Conservation (phyloP, 92 coral and sea anemone species). For the Palythoa grandis region DNA sequence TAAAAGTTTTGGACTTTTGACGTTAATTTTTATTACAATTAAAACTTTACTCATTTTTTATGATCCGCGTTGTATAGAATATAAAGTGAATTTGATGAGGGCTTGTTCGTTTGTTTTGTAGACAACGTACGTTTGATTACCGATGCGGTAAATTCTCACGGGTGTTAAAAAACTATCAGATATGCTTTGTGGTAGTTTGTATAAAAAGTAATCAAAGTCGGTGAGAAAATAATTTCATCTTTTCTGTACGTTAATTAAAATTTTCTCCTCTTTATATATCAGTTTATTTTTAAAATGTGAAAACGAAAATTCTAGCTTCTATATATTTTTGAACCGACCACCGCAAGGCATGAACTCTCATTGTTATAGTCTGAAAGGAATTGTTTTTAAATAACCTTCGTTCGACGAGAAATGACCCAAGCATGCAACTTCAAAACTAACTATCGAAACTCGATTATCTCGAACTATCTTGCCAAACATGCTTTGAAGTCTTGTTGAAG, state of each 20-base stretch:
- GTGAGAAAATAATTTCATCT: neutral
- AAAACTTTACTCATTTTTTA: neutral
- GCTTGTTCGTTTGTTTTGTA: neutral
- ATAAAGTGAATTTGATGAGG: neutral
- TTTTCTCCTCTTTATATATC: neutral
- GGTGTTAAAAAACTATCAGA: neutral
- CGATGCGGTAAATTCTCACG: constrained; percentile 21
- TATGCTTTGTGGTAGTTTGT: neutral
- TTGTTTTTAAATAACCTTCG: neutral
- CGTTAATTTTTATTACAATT: neutral
- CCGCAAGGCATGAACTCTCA: neutral
- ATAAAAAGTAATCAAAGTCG: neutral
- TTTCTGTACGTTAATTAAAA: neutral
- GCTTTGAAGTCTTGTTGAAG: neutral
- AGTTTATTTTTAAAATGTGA: neutral
- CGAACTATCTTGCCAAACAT: neutral
- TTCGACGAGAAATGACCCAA: neutral
- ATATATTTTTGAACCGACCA: constrained; percentile 1
- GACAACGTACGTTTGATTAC: neutral
- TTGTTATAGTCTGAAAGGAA: neutral
- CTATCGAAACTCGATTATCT: neutral
- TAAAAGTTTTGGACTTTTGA: constrained; percentile 1
- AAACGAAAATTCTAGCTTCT: neutral
- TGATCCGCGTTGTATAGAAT: neutral
- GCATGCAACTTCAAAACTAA: constrained; percentile 22